phyloP scores from a whole-genome alignment of 2,797 vertebrate genomes.

The Loris lydekkerianus region DNA sequence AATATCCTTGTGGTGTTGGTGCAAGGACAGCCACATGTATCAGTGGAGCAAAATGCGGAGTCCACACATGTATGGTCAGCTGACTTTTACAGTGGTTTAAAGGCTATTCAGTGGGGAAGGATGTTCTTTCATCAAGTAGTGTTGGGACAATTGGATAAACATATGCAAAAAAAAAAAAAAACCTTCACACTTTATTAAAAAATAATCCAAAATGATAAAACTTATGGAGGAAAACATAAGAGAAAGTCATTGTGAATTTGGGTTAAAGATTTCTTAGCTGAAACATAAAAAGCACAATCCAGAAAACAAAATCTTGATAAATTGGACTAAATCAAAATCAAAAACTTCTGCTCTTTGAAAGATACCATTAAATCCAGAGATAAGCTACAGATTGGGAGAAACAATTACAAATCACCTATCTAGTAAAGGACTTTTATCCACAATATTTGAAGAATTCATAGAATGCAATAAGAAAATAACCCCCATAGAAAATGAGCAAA shows the following conservation, averaged over 20 bases:
- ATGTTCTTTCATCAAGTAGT: neutral
- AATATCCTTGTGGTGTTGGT: neutral
- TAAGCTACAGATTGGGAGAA: neutral
- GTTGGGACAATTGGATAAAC: neutral
- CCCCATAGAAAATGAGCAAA: neutral
- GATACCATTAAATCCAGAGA: neutral
- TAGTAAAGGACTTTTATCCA: neutral
- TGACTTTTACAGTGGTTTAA: slow-evolving; percentile 26
- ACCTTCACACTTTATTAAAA: neutral
- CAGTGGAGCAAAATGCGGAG: neutral
- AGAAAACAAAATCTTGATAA: slow-evolving; percentile 21
- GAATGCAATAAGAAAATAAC: neutral
- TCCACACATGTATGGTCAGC: neutral
- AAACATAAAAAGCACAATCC: neutral
- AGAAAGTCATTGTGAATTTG: neutral
- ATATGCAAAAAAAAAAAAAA: neutral
- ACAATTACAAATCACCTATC: neutral
- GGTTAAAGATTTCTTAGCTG: neutral
- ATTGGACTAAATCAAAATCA: neutral
- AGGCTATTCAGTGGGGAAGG: neutral
- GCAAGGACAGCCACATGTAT: neutral
- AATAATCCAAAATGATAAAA: neutral
- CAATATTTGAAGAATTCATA: neutral
- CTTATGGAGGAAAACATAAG: slow-evolving; percentile 14
- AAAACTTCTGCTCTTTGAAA: neutral